Base-by-base conservation (phyloP, 2,797 vertebrate species). In the Hemitrygon akajei region DNA sequence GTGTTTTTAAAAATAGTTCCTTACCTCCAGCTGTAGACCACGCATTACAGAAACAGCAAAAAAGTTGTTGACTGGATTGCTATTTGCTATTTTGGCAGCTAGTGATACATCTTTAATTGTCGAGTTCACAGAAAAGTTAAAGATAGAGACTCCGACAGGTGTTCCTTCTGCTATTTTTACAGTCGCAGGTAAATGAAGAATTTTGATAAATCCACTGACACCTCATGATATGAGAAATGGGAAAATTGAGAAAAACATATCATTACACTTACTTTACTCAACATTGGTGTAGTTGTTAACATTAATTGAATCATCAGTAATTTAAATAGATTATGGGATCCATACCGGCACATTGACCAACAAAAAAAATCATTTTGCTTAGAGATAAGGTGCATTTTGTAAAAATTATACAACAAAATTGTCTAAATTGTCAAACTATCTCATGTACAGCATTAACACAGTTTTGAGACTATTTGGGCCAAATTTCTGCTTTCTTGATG, bases 21-120 rank as follows among this genome's bases (percentile, higher is more conserved):
- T 76, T 76, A 93, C 91, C 34, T 47, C 47, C 91, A 76, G 56
- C 12, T 58, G 4, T 3, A 27, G 11, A 3, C 4, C 37, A 20
- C 6, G 1, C 27, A 0, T n/a, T 18, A 93, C 40, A 10, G 91
- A 93, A 47, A 93, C 40, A 76, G 37, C 14, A 12, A 93, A 93
- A 5, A 93, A 58, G 91, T 58, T 76, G 47, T 93, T 76, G 91
- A 93, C 25, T n/a, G 91, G 91, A 56, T 93, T 73, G 91, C 69
- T 73, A 47, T 30, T 30, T 30, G 73, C 37, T 73, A 93, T 93
- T 76, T 73, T 47, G 56, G 91, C 37, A 20, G 91, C 30, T 30
- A 93, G 11, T 56, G 25, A 27, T 14, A 76, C 9, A 16, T 27
- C 66, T 25, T 20, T 40, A 58, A n/a, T 47, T 76, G 91, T 75